These are phyloP conservation scores for Delphinus delphis DNA, from an alignment of 2,113 vertebrate genomes.

Conservation along the genomic window DNA sequence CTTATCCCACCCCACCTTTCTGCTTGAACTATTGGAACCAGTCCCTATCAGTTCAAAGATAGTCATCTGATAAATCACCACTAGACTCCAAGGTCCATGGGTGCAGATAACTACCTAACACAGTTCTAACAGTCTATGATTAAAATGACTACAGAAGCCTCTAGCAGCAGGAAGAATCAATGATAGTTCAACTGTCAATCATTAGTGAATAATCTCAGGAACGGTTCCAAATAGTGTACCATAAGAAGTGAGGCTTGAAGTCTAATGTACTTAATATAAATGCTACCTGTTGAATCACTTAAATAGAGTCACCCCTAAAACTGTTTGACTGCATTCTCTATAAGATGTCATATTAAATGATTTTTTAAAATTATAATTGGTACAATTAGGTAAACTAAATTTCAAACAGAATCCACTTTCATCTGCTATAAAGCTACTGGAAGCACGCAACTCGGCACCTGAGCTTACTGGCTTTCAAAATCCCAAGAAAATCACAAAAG, in stretches of 20 bases:
- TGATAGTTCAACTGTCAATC: neutral
- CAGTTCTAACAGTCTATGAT: neutral
- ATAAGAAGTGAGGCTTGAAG: neutral
- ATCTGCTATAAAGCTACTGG: neutral
- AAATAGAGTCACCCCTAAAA: neutral
- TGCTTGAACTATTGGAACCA: neutral
- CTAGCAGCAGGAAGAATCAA: neutral
- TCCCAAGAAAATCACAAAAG: neutral
- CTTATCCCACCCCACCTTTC: neutral
- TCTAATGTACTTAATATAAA: neutral
- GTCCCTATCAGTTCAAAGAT: neutral
- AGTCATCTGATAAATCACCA: neutral
- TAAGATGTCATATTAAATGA: neutral
- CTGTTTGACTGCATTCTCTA: neutral
- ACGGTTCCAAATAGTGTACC: neutral
- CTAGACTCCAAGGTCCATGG: neutral
- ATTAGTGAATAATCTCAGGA: neutral
- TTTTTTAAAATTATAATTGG: neutral
- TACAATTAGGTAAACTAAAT: neutral
- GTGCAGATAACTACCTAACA: neutral
- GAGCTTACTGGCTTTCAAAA: neutral
- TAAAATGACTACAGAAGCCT: neutral
- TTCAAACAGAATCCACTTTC: neutral
- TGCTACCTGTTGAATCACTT: neutral
- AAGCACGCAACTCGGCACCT: neutral